Evolutionary conservation across 1,140 invertebrate genomes (phyloP).

Genomic region (Pachypsylla venusta): DNA sequence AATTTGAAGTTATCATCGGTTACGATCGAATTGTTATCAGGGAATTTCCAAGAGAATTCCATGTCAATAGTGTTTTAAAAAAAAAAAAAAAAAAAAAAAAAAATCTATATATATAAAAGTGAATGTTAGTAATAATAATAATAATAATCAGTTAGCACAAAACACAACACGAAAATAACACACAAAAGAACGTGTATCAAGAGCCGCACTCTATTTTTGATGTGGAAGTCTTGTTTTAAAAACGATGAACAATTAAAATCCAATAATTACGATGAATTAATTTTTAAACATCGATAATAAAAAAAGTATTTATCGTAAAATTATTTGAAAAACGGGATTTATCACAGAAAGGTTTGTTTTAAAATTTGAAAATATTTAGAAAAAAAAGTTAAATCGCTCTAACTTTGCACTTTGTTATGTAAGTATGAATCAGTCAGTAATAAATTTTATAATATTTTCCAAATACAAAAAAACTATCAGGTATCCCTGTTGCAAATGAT

Average conservation of each 20-base stretch:
- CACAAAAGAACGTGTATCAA: no score
- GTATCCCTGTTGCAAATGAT: no score
- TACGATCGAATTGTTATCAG: background rate
- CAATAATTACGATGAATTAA: background rate
- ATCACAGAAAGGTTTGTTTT: background rate
- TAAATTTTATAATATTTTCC: no score
- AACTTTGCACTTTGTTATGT: no score
- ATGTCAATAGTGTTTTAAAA: background rate
- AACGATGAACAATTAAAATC: background rate
- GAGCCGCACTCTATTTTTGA: background rate
- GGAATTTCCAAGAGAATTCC: background rate
- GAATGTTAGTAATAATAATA: no score
- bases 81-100: background rate
- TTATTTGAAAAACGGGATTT: background rate
- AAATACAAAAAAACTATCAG: no score
- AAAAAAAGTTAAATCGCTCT: background rate
- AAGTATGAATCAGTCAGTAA: no score
- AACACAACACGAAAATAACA: no score
- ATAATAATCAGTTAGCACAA: no score
- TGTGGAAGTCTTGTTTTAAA: background rate
- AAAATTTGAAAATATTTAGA: background rate
- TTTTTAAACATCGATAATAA: background rate
- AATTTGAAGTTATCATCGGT: background rate
- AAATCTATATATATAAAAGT: no score
- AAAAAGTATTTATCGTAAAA: background rate